Evolutionary conservation across 2,888 invertebrate species (phyloP), one percentile per base, ranked within the genome.

Genomic region (Dasypogon diadema): DNA sequence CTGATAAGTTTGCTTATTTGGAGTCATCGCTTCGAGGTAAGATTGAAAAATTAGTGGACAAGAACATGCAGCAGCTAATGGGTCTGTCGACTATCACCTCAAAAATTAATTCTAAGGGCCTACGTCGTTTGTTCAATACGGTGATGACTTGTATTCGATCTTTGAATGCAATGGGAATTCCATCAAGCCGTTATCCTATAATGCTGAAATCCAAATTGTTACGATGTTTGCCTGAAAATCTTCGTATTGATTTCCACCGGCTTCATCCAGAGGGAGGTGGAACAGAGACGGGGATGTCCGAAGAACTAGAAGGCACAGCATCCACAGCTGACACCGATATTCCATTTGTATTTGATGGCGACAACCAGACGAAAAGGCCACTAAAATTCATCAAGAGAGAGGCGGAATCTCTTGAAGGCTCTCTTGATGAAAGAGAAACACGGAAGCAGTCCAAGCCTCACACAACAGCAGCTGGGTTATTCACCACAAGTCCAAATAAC

Each of bases 171-270:
- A 12, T 58, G 24, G 26, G 14, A 22, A 30, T 75, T 26, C 58
- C 70, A 30, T 51, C 58, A 12, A 12, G 6, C 10, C 68, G 26
- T 16, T 75, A 70, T 16, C 22, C 24, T 2, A 75, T 56, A 3
- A 75, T 68, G 58, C 26, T 75, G 6, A 75, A 75, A 30, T 34
- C 75, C 6, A 75, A 68, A 22, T 34, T 75, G 24, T 16, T 75
- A 16, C 34, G 55, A 26, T 68, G 75, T 18, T 56, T 75, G 56
- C 58, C 70, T 22, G 42, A 12, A 12, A 70, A 75, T 22, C 48
- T 75, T 6, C 68, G 68, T 2, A 51, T 70, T 24, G 46, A 56
- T 26, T 65, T 24, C 18, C 68, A 68, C 48, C 56, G 68, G 21
- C 10, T 68, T 51, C 70, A 76, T 22, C 56, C 56, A 34, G 26